Evolutionary conservation across 2,797 vertebrate genomes (phyloP).

Genomic region (Poecile montanus): DNA sequence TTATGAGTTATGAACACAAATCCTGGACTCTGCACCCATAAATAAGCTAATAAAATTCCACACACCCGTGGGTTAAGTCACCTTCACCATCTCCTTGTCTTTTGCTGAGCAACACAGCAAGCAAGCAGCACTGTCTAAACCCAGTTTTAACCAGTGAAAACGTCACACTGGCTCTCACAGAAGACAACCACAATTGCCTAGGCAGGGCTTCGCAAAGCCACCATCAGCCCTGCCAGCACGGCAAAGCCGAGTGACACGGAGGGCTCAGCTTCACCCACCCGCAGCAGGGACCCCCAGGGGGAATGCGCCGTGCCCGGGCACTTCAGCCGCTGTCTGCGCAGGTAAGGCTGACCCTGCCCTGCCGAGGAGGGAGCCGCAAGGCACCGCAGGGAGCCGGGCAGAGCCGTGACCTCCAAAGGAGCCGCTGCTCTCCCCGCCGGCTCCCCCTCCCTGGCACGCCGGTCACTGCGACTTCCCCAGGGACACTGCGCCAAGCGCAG

Average conservation of each 20-base stretch:
- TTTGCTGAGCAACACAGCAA: too few relatives aligned
- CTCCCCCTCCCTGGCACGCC: background rate
- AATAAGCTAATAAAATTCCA: background rate
- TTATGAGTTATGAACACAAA: background rate
- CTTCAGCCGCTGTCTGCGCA: rapidly evolving
- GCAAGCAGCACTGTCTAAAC: background rate
- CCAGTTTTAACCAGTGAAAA: rapidly evolving
- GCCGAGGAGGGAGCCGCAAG: background rate
- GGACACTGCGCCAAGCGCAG: background rate
- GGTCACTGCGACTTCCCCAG: background rate
- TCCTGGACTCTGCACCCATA: background rate
- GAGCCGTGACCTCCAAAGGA: background rate
- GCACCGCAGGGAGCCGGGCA: background rate
- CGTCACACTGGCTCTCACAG: rapidly evolving
- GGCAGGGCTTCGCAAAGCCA: rapidly evolving
- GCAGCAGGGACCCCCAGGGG: background rate
- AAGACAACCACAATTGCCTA: rapidly evolving
- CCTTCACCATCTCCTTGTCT: background rate
- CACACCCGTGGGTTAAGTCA: rapidly evolving
- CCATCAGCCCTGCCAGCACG: rapidly evolving
- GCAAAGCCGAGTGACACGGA: rapidly evolving
- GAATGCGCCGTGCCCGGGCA: rapidly evolving
- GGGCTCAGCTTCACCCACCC: rapidly evolving
- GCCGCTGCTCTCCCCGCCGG: background rate
- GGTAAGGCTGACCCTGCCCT: rapidly evolving